Base-by-base conservation (phyloP, 2,888 invertebrate genomes). In the Ischnura elegans region DNA sequence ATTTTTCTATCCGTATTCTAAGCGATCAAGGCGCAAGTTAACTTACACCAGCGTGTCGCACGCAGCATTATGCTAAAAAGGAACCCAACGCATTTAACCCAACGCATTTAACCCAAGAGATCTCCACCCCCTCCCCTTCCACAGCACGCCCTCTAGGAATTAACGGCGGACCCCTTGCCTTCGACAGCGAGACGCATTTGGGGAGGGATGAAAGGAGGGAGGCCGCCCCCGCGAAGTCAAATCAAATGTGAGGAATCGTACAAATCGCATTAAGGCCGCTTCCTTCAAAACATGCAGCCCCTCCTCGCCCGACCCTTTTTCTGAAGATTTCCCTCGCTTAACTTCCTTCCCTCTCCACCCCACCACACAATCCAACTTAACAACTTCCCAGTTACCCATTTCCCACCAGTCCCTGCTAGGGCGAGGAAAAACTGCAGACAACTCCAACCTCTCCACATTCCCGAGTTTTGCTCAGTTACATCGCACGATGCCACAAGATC, bases 171-270 rank as follows among this genome's bases (percentile, higher is more conserved):
- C 36, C 76, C 76, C 76, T 76, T 76, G 76, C 36, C 76, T 76
- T 76, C 76, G 76, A 25, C 76, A 76, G 76, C 76, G 36, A 36
- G 76, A 76, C 36, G 36, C 13, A n/a, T n/a, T 29, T 25, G 76
- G 8, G 5, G 66, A 36, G 8, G 76, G 36, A 10, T 29, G 76
- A 5, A 13, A 13, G 0, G 76, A 36, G n/a, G 13, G 16, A 25
- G 61, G 19, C n/a, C 51, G 42, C 42, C 61, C 61, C 90, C 90
- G 21, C 90, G 43, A 66, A 61, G 55, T 90, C 90, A 90, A 90
- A 90, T 90, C 90, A 90, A 90, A 90, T 90, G 90, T 66, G 90
- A 90, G 90, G 90, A 90, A 90, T 90, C 90, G 90, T 61, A 66
- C 90, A 90, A 90, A 90, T 90, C 90, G 90, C 90, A 90, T 90